Evolutionary conservation across 2,888 invertebrate genomes (phyloP), one percentile per base, ranked within the genome.

Genomic region (Amblyjoppa proteus): DNA sequence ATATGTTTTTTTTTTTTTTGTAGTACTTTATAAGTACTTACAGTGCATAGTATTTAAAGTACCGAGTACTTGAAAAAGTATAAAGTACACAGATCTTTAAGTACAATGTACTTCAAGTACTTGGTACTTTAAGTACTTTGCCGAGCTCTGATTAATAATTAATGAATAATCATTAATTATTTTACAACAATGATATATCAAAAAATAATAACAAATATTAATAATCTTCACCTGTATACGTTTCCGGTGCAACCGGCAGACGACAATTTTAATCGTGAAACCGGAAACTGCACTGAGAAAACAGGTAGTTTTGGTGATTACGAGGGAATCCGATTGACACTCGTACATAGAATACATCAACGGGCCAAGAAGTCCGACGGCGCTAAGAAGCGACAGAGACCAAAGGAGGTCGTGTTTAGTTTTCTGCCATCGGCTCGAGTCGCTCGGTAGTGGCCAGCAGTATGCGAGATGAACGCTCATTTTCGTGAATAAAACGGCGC

Each of bases 251-350:
- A 78, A 31, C 4, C 84, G 83, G 16, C 87, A 88, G 2, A 89
- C 70, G 13, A 83, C n/a, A 69, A 90, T 88, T 76, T 90, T 90
- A 1, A 88, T 82, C 0, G 31, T 49, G 34, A 87, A 87, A 38
- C 88, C 88, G 1, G 71, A 49, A 1, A 89, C 89, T 2, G 88
- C 89, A 20, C 87, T 79, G 9, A 81, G 74, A 2, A 88, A 85
- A 25, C 89, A 87, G 5, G 84, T 82, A 0, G 87, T 81, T 75
- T 90, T 89, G 3, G 88, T 88, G 16, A 90, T 66, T 6, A 87
- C 51, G 0, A 89, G 45, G 0, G 85, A 78, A 34, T 90, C 83
- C 0, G 70, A 51, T 2, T 69, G 80, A 64, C 84, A 76, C 13
- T 81, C 78, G n/a, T 85, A 85, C 9, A 89, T 45, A 0, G 89